Conservation (phyloP, 1,140 invertebrate genomes). For the Rhizoglyphus robini region DNA sequence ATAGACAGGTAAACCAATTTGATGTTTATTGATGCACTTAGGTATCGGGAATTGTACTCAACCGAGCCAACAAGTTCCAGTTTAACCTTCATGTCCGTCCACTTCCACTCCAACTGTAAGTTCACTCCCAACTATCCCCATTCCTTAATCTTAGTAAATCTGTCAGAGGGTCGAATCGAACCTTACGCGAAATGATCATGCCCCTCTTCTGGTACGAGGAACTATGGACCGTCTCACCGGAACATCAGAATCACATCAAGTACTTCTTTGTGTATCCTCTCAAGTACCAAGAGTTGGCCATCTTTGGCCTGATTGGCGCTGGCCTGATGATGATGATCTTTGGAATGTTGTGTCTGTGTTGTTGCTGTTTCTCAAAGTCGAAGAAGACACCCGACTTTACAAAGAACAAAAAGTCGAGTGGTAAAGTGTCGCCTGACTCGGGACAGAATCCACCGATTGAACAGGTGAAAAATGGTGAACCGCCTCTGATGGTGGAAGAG, state of each 20-base stretch:
- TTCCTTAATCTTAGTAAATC: neutral
- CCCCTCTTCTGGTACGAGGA: conserved; percentile 18
- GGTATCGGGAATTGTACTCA: conserved; percentile 12
- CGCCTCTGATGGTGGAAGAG: too few species aligned
- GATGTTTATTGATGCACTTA: neutral
- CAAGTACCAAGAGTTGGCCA: conserved; percentile 5
- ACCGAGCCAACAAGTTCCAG: neutral
- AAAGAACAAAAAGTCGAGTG: neutral
- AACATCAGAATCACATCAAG: conserved; percentile 3
- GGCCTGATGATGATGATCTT: neutral
- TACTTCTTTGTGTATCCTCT: conserved; percentile 14
- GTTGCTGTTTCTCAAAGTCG: neutral
- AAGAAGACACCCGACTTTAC: neutral
- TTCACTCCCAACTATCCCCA: neutral
- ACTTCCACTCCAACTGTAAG: conserved; percentile 9
- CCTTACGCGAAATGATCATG: neutral
- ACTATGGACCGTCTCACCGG: neutral
- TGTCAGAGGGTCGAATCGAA: conserved; percentile 1
- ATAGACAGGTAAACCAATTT: neutral
- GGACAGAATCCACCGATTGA: too few species aligned
- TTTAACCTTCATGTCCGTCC: conserved; percentile 7
- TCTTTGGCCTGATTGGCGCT: conserved; percentile 3
- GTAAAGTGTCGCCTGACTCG: neutral
- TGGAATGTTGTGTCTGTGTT: neutral
- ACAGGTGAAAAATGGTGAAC: neutral